Evolutionary conservation across 2,797 vertebrate genomes (phyloP), one percentile per base, ranked within the genome.

Genomic region (Halcyon leucocephala): DNA sequence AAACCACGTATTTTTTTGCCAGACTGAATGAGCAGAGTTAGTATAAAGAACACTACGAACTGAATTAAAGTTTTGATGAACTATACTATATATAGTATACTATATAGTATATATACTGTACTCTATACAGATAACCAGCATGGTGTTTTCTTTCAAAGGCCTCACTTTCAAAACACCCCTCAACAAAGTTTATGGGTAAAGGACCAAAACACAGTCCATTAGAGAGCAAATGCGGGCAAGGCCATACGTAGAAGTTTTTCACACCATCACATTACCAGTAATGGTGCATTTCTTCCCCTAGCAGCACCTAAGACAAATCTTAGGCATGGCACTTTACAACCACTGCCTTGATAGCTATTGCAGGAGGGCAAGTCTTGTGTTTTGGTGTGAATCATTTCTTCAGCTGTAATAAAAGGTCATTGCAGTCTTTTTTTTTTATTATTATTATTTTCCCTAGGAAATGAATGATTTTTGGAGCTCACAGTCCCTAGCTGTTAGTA

Each of bases 371-470:
- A 71, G 5, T 8, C 10, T 35, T 86, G 51, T 39, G 14, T 78
- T 96, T 79, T 51, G 26, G 49, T 94, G 55, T 66, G 73, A 90
- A 80, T 90, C 48, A 37, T 88, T 95, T 94, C 72, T 95, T 86
- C 78, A 44, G 18, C n/a, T 73, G 26, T 54, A 57, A 77, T 77
- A 94, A 92, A 82, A 82, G 42, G 13, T 95, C 93, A 71, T 69
- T 92, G 78, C 62, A 74, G 73, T 60, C 3, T 86, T 66, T 82
- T 14, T 74, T 24, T 33, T 54, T 69, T 37, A 5, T 12, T 48
- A 7, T 22, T 22, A 5, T 97, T 95, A 24, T 22, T 55, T 92
- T 97, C 94, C 93, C 72, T 22, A 44, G 29, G 44, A 86, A 78
- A 81, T 82, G 6, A 66, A 48, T 86, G 21, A 61, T 84, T 78